Evolutionary conservation across 2,113 vertebrate genomes (phyloP).

Genomic region (Carettochelys insculpta): DNA sequence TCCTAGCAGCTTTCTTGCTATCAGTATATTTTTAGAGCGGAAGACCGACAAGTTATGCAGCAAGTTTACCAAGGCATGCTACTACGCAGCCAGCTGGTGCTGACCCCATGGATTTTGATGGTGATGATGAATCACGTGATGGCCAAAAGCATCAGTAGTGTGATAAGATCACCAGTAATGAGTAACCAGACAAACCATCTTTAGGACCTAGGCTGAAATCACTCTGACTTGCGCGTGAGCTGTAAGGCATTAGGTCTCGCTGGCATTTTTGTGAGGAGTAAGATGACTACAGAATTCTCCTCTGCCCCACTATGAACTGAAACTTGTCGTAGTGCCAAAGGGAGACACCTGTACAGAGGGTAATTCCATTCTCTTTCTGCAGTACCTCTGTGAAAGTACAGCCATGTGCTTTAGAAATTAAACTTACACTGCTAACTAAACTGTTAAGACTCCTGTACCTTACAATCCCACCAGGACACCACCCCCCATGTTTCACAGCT

Average conservation of each 20-base stretch:
- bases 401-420: background rate
- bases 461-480: accelerated
- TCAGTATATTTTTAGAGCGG: background rate
- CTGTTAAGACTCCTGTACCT: too few relatives aligned
- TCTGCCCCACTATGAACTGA: background rate
- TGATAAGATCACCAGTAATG: background rate
- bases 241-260: background rate
- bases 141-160: background rate
- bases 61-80: background rate
- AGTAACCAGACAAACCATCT: background rate
- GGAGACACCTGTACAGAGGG: background rate
- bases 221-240: background rate
- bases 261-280: background rate
- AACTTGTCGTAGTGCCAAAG: background rate
- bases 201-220: background rate
- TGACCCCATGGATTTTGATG: too few relatives aligned
- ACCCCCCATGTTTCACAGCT: background rate
- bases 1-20: background rate
- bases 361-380: background rate
- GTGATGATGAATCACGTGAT: too few relatives aligned
- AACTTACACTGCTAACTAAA: background rate
- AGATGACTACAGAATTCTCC: background rate
- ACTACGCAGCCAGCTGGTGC: background rate
- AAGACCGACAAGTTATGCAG: background rate
- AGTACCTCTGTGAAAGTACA: background rate